Percentiles rank a stretch among this genome's conserved stretches.
Conservation (phyloP, 1,140 invertebrate genomes). For the Thaumetopoea pityocampa region DNA sequence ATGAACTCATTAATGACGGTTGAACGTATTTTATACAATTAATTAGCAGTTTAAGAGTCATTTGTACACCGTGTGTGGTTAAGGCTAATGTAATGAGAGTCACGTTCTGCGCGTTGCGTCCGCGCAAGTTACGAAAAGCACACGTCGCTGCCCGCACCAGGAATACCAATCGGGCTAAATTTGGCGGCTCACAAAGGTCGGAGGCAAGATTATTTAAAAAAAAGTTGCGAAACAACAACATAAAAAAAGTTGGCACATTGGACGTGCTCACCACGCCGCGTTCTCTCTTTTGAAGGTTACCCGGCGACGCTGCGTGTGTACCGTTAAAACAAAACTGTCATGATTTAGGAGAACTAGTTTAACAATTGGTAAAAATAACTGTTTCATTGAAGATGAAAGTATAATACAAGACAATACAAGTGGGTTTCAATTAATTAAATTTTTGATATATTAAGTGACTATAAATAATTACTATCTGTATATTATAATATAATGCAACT, state of each 20-base stretch:
- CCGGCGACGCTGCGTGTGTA: slow-evolving; percentile 48
- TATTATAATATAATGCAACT: no score
- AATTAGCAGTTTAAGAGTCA: slow-evolving; percentile 24
- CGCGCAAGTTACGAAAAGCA: slow-evolving; percentile 63
- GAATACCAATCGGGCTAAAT: slow-evolving; percentile 70
- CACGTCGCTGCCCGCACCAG: slow-evolving; percentile 38
- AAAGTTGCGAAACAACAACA: slow-evolving; percentile 66
- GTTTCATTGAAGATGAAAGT: slow-evolving; percentile 6
- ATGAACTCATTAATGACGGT: no score
- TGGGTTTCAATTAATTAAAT: no score
- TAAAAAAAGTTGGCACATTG: slow-evolving; percentile 71
- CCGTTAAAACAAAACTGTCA: slow-evolving; percentile 66
- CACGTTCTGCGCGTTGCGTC: slow-evolving; percentile 40
- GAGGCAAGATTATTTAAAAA: slow-evolving; percentile 70
- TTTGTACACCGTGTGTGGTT: slow-evolving; percentile 30
- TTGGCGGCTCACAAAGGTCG: slow-evolving; percentile 69
- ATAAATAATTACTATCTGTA: no score
- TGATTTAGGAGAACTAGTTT: slow-evolving; percentile 52
- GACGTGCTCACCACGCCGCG: slow-evolving; percentile 62
- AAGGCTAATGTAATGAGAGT: slow-evolving; percentile 33
- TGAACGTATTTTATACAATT: no score
- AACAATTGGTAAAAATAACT: slow-evolving; percentile 30
- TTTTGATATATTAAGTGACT: no score
- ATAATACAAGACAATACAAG: background rate
- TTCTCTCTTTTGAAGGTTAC: slow-evolving; percentile 73